A percentile compares a stretch with the other conserved stretches of the same genome.
Conservation (phyloP, 2,888 invertebrate genomes). For the Dorcus hopei region DNA sequence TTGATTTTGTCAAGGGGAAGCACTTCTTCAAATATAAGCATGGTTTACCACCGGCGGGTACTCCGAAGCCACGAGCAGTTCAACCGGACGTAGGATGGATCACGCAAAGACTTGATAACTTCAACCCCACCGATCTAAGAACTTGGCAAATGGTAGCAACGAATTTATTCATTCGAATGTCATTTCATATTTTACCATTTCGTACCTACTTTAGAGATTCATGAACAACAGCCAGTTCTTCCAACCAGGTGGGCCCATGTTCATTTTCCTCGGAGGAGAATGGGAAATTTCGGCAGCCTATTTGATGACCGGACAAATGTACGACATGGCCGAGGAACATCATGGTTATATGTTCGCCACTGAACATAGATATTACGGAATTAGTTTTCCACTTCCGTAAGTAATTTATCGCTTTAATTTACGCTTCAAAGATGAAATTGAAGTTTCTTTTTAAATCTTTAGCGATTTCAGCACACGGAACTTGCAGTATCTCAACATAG, state of each 20-base stretch:
- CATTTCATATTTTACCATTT: constrained; percentile 4
- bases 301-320: constrained; percentile 60
- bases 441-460: not conserved
- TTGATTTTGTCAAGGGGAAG: not conserved
- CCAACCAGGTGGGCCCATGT: constrained; percentile 56
- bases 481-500: constrained; percentile 44
- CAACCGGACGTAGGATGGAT: not conserved
- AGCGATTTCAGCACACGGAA: constrained; percentile 35
- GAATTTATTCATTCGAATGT: too few relatives aligned
- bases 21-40: not conserved
- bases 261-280: constrained; percentile 73
- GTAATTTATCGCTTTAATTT: constrained; percentile 27
- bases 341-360: constrained; percentile 67
- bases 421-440: too few relatives aligned
- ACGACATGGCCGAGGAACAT: constrained; percentile 57
- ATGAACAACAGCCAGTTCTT: constrained; percentile 52
- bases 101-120: constrained; percentile 54
- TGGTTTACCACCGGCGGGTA: constrained; percentile 1
- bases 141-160: constrained; percentile 54
- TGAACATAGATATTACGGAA: constrained; percentile 81
- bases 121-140: constrained; percentile 51
- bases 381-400: constrained; percentile 68
- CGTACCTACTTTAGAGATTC: constrained; percentile 48
- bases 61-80: not conserved
- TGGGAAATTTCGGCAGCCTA: constrained; percentile 61